A percentile compares a stretch with the other conserved stretches of the same genome.
phyloP scores from a whole-genome alignment of 2,888 invertebrate species.

The Drosophila niveifrons region DNA sequence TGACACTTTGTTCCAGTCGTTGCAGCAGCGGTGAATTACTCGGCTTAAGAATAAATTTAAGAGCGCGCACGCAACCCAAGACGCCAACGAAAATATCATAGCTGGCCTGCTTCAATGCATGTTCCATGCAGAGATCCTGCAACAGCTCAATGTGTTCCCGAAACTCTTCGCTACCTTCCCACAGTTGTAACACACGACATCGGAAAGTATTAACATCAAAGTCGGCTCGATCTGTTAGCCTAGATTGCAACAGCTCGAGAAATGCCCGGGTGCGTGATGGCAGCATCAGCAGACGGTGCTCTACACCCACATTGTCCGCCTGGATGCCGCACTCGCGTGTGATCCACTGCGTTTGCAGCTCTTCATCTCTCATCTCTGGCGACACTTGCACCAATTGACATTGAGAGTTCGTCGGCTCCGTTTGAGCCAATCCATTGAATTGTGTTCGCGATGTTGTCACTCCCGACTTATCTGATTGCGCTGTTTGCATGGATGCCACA shows the following conservation, averaged over 20 bases:
- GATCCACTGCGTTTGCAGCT: conserved; percentile 36
- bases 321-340: conserved; percentile 64
- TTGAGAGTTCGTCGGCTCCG: conserved; percentile 27
- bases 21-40: conserved; percentile 68
- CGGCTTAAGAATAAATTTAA: conserved; percentile 75
- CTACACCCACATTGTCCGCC: conserved; percentile 66
- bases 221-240: conserved; percentile 12
- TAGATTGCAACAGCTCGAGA: conserved; percentile 56
- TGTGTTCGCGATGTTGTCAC: conserved; percentile 10
- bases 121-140: conserved; percentile 50
- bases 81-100: conserved; percentile 80
- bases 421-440: conserved; percentile 56
- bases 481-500: conserved; percentile 32
- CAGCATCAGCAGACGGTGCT: conserved; percentile 58
- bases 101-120: conserved; percentile 11
- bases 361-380: conserved; percentile 44
- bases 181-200: conserved; percentile 63
- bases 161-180: conserved; percentile 72
- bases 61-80: conserved; percentile 70
- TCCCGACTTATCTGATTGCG: conserved; percentile 29
- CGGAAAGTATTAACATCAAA: conserved; percentile 43
- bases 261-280: conserved; percentile 64
- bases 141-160: conserved; percentile 74
- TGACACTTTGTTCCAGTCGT: conserved; percentile 76
- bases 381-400: conserved; percentile 40